phyloP scores from a whole-genome alignment of 2,888 invertebrate species.

The Cybosia mesomella region DNA sequence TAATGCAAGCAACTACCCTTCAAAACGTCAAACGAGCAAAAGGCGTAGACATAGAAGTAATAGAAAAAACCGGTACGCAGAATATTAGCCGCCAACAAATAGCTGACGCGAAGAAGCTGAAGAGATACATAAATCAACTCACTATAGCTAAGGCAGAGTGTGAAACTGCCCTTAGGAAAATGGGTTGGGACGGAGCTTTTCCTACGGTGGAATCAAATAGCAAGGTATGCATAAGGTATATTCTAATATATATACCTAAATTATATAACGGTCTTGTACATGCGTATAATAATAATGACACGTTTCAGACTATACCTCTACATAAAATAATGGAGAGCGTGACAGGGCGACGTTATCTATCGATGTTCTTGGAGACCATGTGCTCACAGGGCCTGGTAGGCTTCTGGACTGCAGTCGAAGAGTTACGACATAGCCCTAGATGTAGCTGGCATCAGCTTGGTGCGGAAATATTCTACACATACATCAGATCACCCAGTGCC shows the following conservation, averaged over 20 bases:
- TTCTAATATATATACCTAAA: too few species aligned
- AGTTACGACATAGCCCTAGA: constrained; percentile 91
- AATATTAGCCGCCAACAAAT: constrained; percentile 92
- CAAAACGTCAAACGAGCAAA: constrained; percentile 96
- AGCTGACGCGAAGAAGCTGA: constrained; percentile 92
- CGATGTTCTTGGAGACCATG: constrained; percentile 93
- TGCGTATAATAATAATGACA: not conserved
- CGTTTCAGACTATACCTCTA: constrained; percentile 89
- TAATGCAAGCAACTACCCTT: constrained; percentile 97
- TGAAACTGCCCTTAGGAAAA: constrained; percentile 90
- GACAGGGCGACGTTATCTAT: constrained; percentile 92
- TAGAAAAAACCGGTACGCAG: constrained; percentile 83
- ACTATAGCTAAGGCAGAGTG: constrained; percentile 93
- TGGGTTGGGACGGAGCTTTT: constrained; percentile 93
- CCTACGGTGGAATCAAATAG: constrained; percentile 84
- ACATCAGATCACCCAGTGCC: constrained; percentile 93
- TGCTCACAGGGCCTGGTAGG: constrained; percentile 94
- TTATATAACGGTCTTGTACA: not conserved
- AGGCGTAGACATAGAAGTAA: constrained; percentile 90
- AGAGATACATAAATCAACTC: constrained; percentile 93
- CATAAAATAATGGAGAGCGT: constrained; percentile 92
- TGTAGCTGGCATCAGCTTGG: constrained; percentile 94
- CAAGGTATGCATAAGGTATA: constrained; percentile 61
- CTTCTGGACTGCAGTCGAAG: constrained; percentile 95
- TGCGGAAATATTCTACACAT: constrained; percentile 97